Conservation (phyloP, 2,797 vertebrate species). For the Sciaenops ocellatus region DNA sequence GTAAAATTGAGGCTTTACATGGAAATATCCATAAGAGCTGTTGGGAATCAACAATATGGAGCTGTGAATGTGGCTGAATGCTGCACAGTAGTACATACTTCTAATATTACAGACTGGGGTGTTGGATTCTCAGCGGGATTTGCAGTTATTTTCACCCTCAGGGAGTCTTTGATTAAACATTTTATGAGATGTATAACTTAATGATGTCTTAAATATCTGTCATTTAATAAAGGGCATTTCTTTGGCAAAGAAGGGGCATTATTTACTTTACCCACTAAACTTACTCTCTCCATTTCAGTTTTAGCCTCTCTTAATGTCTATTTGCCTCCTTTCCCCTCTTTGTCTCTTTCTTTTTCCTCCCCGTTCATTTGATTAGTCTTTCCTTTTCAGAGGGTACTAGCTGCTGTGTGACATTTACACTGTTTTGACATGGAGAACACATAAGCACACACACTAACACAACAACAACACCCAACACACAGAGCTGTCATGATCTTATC, state of each 20-base stretch:
- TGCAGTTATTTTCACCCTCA: neutral
- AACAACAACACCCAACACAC: constrained; percentile 35
- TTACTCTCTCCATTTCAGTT: neutral
- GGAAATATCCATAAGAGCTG: neutral
- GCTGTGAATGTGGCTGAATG: neutral
- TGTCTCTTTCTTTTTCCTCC: neutral
- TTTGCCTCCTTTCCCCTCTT: neutral
- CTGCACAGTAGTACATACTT: too few relatives aligned
- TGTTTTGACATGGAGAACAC: constrained; percentile 55
- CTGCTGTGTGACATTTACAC: constrained; percentile 46
- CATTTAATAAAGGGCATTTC: neutral
- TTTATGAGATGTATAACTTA: neutral
- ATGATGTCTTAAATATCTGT: constrained; percentile 4
- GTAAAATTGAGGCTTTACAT: neutral
- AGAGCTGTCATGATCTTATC: constrained; percentile 57
- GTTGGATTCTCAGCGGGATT: neutral
- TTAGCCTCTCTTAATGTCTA: neutral
- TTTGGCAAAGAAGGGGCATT: neutral
- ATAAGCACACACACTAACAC: constrained; percentile 31
- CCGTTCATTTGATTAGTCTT: neutral
- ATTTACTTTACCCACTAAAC: neutral
- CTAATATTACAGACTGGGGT: neutral
- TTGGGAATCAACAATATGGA: neutral
- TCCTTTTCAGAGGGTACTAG: neutral
- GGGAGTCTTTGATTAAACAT: constrained; percentile 2